Conservation (phyloP, 2,113 vertebrate species). For the Casuarius casuarius region DNA sequence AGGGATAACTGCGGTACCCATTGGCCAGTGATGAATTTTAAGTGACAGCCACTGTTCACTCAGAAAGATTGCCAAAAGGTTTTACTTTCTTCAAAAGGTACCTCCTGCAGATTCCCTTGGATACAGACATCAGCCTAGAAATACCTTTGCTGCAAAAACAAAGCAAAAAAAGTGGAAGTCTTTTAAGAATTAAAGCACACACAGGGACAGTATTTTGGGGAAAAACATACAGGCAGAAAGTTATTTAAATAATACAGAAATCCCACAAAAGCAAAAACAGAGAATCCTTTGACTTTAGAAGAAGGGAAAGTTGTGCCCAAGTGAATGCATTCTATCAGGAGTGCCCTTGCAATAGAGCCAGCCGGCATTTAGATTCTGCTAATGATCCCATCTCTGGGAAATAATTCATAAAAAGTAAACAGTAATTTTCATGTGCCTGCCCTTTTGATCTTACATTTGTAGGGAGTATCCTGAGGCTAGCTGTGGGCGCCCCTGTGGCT, state of each 20-base stretch:
- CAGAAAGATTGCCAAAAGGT: neutral
- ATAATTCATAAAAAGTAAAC: conserved; percentile 64
- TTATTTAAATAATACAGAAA: conserved; percentile 43
- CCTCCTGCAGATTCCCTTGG: neutral
- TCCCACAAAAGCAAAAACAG: neutral
- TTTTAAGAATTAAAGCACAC: neutral
- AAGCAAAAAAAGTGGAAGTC: neutral
- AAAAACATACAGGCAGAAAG: neutral
- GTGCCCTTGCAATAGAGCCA: conserved; percentile 34
- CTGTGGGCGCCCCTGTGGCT: neutral
- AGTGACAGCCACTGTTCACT: neutral
- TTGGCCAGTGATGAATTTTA: neutral
- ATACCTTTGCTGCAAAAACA: neutral
- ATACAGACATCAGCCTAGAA: neutral
- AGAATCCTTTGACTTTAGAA: neutral
- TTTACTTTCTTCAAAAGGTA: neutral
- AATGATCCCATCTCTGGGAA: conserved; percentile 65
- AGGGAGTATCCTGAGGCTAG: conserved; percentile 56
- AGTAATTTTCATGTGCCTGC: conserved; percentile 54
- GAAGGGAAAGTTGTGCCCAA: neutral
- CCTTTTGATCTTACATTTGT: conserved; percentile 63
- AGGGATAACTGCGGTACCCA: neutral
- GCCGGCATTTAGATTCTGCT: conserved; percentile 56
- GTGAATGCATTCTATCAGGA: neutral
- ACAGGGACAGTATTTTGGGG: neutral